phyloP scores from a whole-genome alignment of 1,140 invertebrate genomes.

The Ceratina australensis region DNA sequence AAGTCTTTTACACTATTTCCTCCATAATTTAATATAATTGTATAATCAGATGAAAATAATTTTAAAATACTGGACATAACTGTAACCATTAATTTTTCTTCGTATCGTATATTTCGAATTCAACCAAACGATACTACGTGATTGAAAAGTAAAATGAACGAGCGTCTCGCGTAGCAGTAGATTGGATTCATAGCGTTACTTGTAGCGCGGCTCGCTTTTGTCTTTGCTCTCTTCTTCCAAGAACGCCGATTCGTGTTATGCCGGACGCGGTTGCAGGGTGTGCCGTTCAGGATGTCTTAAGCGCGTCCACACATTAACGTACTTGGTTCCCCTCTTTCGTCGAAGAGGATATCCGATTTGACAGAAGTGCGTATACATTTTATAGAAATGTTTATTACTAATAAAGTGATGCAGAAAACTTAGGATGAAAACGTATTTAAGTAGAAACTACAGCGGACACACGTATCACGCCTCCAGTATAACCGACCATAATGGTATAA shows the following conservation, averaged over 20 bases:
- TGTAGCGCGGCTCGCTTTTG: slow-evolving; percentile 36
- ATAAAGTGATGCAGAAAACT: too few relatives aligned
- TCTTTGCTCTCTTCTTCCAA: slow-evolving; percentile 24
- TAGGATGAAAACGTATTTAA: too few relatives aligned
- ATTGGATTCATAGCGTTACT: slow-evolving; percentile 10
- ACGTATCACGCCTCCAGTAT: too few relatives aligned
- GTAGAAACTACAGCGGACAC: too few relatives aligned
- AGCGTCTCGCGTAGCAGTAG: background rate
- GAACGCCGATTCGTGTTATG: slow-evolving; percentile 35
- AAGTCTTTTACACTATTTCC: background rate
- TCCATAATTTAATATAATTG: too few relatives aligned
- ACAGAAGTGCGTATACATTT: too few relatives aligned
- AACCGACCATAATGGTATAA: too few relatives aligned
- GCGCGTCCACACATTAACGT: background rate
- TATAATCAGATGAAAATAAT: background rate
- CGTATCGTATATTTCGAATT: slow-evolving; percentile 12
- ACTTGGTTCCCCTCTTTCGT: background rate
- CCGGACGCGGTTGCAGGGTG: slow-evolving; percentile 31
- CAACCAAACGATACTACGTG: slow-evolving; percentile 35
- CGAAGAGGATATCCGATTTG: slow-evolving; percentile 16
- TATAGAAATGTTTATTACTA: too few relatives aligned
- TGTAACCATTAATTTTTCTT: slow-evolving; percentile 17
- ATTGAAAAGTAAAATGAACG: slow-evolving; percentile 23
- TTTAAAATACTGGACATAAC: background rate
- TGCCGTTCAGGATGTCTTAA: slow-evolving; percentile 27